phyloP scores from a whole-genome alignment of 2,797 vertebrate genomes.

The Carcharodon carcharias region DNA sequence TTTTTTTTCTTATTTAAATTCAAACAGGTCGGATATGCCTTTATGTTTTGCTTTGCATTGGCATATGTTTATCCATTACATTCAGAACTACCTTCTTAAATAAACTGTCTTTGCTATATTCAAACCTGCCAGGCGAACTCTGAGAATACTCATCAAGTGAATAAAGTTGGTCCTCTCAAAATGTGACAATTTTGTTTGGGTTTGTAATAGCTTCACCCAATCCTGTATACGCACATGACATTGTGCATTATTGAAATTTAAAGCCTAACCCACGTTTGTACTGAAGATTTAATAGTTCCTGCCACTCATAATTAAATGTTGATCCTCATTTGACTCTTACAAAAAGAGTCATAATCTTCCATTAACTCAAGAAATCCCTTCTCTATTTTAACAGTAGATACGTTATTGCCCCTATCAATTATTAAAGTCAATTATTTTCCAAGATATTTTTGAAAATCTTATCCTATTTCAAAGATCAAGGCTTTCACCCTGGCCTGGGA shows the following conservation, averaged over 20 bases:
- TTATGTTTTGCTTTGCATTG: background rate
- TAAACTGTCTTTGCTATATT: background rate
- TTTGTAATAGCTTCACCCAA: background rate
- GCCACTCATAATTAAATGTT: background rate
- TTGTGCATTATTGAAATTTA: background rate
- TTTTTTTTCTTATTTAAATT: background rate
- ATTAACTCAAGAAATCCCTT: background rate
- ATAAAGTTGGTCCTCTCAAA: background rate
- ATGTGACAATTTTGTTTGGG: background rate
- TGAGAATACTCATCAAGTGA: background rate
- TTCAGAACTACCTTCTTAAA: background rate
- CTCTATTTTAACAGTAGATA: background rate
- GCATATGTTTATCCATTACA: background rate
- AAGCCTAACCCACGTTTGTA: too few relatives aligned
- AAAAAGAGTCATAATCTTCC: background rate
- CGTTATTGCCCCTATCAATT: background rate
- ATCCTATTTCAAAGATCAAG: background rate
- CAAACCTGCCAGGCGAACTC: background rate
- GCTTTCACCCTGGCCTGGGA: background rate
- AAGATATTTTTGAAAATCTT: background rate
- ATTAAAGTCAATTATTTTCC: background rate
- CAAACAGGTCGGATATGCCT: background rate
- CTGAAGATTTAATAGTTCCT: background rate
- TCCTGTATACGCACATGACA: background rate
- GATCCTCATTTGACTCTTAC: background rate